A percentile compares a stretch with the other conserved stretches of the same genome.
Conservation (phyloP, 2,113 vertebrate genomes). For the Megaleporinus macrocephalus region DNA sequence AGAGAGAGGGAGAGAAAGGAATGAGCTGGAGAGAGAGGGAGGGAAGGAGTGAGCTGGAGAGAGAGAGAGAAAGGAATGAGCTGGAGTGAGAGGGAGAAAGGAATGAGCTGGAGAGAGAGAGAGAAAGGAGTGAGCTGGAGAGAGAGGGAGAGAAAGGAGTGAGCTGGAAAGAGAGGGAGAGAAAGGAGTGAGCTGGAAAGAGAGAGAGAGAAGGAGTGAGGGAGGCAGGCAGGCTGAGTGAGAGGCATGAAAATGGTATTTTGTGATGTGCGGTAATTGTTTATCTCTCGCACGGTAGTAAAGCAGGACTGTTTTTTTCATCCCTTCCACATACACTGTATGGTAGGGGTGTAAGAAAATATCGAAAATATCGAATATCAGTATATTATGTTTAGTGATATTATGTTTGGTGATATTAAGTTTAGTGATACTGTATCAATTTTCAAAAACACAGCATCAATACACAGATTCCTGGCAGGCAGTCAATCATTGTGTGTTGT, state of each 20-base stretch:
- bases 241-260: neutral
- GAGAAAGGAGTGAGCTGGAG: constrained; percentile 14
- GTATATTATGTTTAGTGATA: no score
- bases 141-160: neutral
- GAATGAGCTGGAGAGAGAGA: no score
- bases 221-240: neutral
- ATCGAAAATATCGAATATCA: no score
- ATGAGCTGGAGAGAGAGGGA: neutral
- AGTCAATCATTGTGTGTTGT: no score
- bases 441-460: no score
- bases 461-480: no score
- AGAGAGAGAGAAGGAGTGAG: neutral
- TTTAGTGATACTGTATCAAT: no score
- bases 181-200: constrained; percentile 20
- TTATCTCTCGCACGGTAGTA: neutral
- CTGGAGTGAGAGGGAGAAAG: neutral
- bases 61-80: constrained; percentile 24
- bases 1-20: constrained; percentile 10
- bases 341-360: neutral
- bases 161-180: no score
- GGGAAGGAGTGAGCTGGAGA: no score
- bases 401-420: no score
- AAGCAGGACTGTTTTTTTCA: neutral
- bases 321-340: neutral
- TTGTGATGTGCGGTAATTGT: neutral